Conservation (phyloP, 1,140 invertebrate species). For the Zaprionus vittiger region DNA sequence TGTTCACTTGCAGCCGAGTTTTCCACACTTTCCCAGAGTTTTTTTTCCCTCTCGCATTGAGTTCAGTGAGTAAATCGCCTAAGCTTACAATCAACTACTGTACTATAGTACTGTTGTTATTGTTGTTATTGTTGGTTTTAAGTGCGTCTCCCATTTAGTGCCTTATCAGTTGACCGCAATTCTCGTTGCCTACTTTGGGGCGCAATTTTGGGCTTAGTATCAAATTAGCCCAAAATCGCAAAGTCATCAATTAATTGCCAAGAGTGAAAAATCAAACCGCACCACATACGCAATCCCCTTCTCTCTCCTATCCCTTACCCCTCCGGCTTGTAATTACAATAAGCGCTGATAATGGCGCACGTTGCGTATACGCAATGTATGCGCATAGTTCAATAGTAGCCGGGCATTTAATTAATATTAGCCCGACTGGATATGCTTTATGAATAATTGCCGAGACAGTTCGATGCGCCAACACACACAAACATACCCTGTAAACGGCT, state of each 20-base stretch:
- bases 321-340: slow-evolving; percentile 42
- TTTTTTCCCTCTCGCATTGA: too few relatives aligned
- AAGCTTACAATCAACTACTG: background rate
- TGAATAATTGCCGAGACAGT: slow-evolving; percentile 62
- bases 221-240: slow-evolving; percentile 2
- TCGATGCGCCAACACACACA: background rate
- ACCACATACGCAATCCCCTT: background rate
- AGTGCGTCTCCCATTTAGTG: background rate
- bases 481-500: background rate
- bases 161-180: background rate
- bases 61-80: background rate
- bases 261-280: slow-evolving; percentile 56
- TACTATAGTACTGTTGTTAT: too few relatives aligned
- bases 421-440: slow-evolving; percentile 57
- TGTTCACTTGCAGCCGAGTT: background rate
- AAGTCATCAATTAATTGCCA: slow-evolving; percentile 64
- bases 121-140: background rate
- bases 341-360: slow-evolving; percentile 17
- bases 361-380: slow-evolving; percentile 39
- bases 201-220: slow-evolving; percentile 5
- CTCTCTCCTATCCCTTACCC: background rate
- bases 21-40: background rate
- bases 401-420: slow-evolving; percentile 77
- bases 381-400: slow-evolving; percentile 51
- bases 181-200: slow-evolving; percentile 25